Evolutionary conservation across 2,113 vertebrate species (phyloP), one percentile per base, ranked within the genome.

Genomic region (Pachypanchax playfairii): DNA sequence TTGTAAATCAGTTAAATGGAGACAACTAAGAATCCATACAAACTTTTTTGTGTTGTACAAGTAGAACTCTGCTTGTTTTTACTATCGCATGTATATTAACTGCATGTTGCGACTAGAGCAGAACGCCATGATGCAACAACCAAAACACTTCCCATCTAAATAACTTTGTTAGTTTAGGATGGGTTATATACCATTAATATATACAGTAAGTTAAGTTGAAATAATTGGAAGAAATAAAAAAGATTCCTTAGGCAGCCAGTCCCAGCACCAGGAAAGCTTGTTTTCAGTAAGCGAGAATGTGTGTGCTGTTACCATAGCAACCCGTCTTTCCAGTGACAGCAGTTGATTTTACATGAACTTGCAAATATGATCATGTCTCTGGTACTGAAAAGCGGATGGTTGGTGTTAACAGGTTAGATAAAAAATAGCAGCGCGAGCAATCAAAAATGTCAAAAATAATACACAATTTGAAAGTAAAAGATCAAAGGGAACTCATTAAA

Each of bases 251-350:
- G 22, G 24, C 1, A 1, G 20, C 5, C 13, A 35, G 3, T 12
- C 10, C 10, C 33, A 35, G 33, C n/a, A 73, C 54, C 75, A 49
- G 28, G 22, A 47, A 20, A 59, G 46, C 43, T 21, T 4, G 18
- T 14, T 36, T 24, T 28, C 39, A 24, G 10, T 39, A 33, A 17
- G 13, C 21, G 36, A 31, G 21, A 33, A 20, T 44, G 47, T 22
- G 38, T 56, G 38, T 48, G 20, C 15, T 46, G 79, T 82, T 75
- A 28, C 76, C 53, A 65, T 63, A 49, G 64, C 31, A 62, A 75
- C 68, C 28, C 0, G 18, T 20, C 33, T 21, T 57, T 20, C 26
- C 49, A 43, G 31, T 20, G 48, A 62, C 70, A 38, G 58, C 24
- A 24, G 31, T 35, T 41, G 22, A 65, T 76, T 60, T 47, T 44